These are phyloP conservation scores for Brienomyrus longianalis DNA, from an alignment of 2,113 vertebrate species.

Conservation along the genomic window DNA sequence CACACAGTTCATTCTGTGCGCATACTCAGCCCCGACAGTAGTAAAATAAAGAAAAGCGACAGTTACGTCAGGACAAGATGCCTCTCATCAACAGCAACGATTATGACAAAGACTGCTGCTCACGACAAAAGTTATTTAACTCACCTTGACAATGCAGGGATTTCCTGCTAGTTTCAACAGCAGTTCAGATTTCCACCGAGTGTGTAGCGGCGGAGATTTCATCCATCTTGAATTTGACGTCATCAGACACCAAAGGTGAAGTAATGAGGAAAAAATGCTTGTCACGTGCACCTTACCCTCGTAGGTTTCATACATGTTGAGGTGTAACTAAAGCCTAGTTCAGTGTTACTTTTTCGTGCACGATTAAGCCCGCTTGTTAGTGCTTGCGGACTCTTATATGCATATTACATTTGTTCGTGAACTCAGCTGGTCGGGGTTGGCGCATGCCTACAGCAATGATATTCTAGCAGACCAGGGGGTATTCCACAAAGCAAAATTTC, in stretches of 20 bases:
- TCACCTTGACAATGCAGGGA: neutral
- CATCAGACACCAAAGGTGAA: neutral
- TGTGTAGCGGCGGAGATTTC: neutral
- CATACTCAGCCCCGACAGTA: neutral
- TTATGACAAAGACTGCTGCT: neutral
- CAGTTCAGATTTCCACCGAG: neutral
- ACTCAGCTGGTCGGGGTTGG: neutral
- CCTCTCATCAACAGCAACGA: neutral
- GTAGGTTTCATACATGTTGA: constrained; percentile 56
- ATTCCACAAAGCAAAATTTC: neutral
- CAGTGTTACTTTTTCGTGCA: neutral
- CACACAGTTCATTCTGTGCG: neutral
- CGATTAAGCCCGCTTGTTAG: neutral
- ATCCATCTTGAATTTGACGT: neutral
- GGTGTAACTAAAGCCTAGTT: neutral
- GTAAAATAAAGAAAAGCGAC: neutral
- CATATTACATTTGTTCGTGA: neutral
- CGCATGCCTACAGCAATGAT: neutral
- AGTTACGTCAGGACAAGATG: neutral
- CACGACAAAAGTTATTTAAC: neutral
- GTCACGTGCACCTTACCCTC: constrained; percentile 76
- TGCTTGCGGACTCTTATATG: neutral
- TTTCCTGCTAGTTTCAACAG: neutral
- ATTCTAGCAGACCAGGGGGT: neutral
- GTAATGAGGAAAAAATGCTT: constrained; percentile 54